Evolutionary conservation across 2,797 vertebrate genomes (phyloP), one percentile per base, ranked within the genome.

Genomic region (Arrhamphus sclerolepis): DNA sequence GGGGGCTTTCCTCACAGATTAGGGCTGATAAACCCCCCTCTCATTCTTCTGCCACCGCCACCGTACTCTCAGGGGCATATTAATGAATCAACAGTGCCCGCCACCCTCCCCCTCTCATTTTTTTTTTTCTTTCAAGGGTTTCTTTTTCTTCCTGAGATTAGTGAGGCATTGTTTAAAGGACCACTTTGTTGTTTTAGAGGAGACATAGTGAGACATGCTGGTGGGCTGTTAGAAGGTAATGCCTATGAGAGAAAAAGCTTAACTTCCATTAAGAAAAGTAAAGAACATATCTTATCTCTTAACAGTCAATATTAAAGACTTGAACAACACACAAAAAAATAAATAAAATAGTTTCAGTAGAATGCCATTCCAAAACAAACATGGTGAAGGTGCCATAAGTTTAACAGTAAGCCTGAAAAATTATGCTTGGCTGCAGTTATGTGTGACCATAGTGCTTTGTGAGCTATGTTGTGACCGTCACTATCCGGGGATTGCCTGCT

Each of bases 1-100:
- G 71, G 64, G 62, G 17, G 77, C 67, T 87, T 87, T 78, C 84
- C 86, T 86, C 80, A 76, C 75, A 84, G 86, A 86, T 84, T 82
- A 87, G 71, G 59, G 51, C 85, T 80, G 86, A 89, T 88, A 87
- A 87, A 85, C 77, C 78, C 63, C 75, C 62, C 47, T 46, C 75
- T 70, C 66, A 63, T 81, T 77, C 72, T 76, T 74, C 81, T 83
- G 42, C 76, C 58, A 46, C 80, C 61, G 75, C 72, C 70, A 81
- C 72, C 11, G 34, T 63, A 52, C 54, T 84, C 87, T 88, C 78
- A 66, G 75, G 82, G 80, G 79, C 62, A 81, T 84, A 84, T 86
- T 84, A 82, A 84, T 85, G 70, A 84, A 87, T 87, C 77, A 85
- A 77, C 78, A 80, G 55, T 73, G 34, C 53, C 50, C 50, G 16